Percentiles rank a stretch among this genome's conserved stretches.
Conservation (phyloP, 2,113 vertebrate species). For the Triplophysa rosa region DNA sequence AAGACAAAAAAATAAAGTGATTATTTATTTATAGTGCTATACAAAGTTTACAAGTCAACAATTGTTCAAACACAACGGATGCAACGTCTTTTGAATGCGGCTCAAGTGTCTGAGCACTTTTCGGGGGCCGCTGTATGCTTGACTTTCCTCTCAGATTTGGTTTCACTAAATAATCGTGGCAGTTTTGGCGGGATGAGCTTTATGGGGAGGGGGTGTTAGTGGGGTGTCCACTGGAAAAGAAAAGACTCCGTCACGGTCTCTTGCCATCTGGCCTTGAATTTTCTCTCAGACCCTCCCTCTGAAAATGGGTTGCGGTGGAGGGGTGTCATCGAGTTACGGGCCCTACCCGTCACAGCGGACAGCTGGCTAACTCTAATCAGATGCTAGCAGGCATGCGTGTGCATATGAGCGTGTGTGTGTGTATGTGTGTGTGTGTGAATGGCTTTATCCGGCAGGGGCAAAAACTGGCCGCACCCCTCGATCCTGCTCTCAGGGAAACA, state of each 20-base stretch:
- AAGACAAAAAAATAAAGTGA: too few species aligned
- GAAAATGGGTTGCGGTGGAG: slow-evolving; percentile 27
- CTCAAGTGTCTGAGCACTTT: too few species aligned
- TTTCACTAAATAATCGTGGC: slow-evolving; percentile 16
- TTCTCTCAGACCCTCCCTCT: slow-evolving; percentile 38
- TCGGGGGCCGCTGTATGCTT: too few species aligned
- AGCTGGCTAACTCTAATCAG: slow-evolving; percentile 60
- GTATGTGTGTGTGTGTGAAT: slow-evolving; percentile 72
- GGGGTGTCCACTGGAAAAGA: slow-evolving; percentile 29
- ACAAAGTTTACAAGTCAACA: too few species aligned
- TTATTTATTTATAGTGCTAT: too few species aligned
- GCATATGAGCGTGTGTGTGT: slow-evolving; percentile 35
- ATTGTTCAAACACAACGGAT: too few species aligned
- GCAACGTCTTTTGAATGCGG: too few species aligned
- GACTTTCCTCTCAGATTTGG: slow-evolving; percentile 22
- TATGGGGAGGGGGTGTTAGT: background rate
- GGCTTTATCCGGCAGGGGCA: slow-evolving; percentile 49
- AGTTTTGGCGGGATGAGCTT: slow-evolving; percentile 5
- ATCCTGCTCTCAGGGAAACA: slow-evolving; percentile 55
- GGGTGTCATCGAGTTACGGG: slow-evolving; percentile 53
- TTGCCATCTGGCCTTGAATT: slow-evolving; percentile 58
- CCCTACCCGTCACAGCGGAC: slow-evolving; percentile 54
- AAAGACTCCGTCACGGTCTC: slow-evolving; percentile 51
- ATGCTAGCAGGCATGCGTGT: slow-evolving; percentile 52
- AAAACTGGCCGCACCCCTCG: slow-evolving; percentile 44